phyloP scores from a whole-genome alignment of 2,888 invertebrate genomes.

The Melanophora roralis region DNA sequence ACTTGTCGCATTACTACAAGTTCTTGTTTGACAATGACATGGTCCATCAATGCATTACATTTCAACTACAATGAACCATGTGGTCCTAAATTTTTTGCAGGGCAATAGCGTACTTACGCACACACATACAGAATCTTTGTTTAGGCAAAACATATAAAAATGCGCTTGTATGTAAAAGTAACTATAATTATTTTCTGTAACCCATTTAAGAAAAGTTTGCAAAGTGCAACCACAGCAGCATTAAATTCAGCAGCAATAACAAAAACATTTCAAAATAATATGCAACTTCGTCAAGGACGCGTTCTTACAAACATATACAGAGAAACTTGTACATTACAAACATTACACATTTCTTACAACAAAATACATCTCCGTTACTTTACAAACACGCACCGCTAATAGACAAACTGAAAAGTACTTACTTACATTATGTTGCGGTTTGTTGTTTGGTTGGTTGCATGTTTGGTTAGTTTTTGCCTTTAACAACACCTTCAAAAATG shows the following conservation, averaged over 20 bases:
- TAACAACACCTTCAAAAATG: background rate
- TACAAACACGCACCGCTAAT: background rate
- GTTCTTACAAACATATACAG: background rate
- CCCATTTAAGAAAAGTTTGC: conserved; percentile 12
- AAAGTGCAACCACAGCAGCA: conserved; percentile 23
- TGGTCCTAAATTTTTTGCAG: too few species aligned
- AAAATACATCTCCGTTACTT: background rate
- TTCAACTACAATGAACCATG: too few species aligned
- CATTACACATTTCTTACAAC: background rate
- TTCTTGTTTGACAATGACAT: too few species aligned
- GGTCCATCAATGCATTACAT: too few species aligned
- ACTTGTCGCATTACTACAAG: too few species aligned
- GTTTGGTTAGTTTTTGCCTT: background rate
- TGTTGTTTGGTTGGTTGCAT: background rate
- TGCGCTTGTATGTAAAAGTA: background rate
- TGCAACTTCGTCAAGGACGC: too few species aligned
- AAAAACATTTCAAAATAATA: background rate
- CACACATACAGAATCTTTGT: too few species aligned
- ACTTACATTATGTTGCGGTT: background rate
- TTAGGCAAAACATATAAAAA: background rate
- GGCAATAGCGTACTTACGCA: too few species aligned
- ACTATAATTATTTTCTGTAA: background rate
- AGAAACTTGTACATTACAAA: background rate
- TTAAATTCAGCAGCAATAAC: conserved; percentile 27
- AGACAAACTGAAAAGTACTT: background rate